A percentile compares a stretch with the other conserved stretches of the same genome.
Evolutionary conservation across 2,888 invertebrate species (phyloP).

Genomic region (Neelides folsomi): DNA sequence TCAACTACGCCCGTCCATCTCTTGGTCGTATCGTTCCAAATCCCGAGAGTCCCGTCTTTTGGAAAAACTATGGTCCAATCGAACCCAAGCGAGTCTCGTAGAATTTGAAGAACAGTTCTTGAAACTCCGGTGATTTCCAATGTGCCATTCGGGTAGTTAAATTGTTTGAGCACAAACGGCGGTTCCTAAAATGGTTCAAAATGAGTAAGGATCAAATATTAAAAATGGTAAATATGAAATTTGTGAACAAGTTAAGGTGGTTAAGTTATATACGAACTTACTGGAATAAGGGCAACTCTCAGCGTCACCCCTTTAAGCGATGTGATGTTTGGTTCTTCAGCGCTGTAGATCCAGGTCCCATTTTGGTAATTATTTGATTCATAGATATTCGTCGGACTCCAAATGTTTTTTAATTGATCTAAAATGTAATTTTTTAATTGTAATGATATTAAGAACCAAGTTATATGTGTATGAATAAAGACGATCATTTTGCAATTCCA

Average conservation of each 20-base stretch:
- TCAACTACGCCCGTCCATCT: constrained; percentile 48
- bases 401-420: constrained; percentile 32
- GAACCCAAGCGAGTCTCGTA: constrained; percentile 57
- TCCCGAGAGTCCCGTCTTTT: constrained; percentile 48
- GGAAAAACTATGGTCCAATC: constrained; percentile 57
- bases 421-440: constrained; percentile 28
- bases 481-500: too few relatives aligned
- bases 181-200: constrained; percentile 23
- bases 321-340: constrained; percentile 14
- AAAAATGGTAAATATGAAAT: neutral
- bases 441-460: constrained; percentile 10
- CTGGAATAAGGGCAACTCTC: constrained; percentile 22
- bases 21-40: constrained; percentile 31
- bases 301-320: constrained; percentile 18
- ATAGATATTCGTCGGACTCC: constrained; percentile 32
- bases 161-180: constrained; percentile 19
- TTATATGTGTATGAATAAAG: too few relatives aligned
- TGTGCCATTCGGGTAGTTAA: constrained; percentile 11
- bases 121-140: constrained; percentile 48
- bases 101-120: constrained; percentile 54
- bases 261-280: constrained; percentile 8
- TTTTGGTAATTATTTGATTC: constrained; percentile 18
- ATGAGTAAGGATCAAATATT: neutral
- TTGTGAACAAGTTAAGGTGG: neutral
- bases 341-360: constrained; percentile 24